Evolutionary conservation across 2,888 invertebrate genomes (phyloP).

Genomic region (Metellina segmentata): DNA sequence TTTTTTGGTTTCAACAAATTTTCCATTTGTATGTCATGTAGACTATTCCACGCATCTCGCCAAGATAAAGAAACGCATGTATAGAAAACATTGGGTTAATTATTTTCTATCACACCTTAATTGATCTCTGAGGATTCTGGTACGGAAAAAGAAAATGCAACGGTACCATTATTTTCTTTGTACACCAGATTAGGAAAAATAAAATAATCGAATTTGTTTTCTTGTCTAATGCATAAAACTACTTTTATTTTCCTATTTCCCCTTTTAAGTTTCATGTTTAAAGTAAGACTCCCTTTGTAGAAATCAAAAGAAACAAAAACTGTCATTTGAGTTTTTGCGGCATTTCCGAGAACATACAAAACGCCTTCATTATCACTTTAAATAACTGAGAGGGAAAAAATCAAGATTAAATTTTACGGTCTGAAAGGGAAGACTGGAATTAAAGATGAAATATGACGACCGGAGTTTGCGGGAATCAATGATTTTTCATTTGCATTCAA

Average conservation of each 20-base stretch:
- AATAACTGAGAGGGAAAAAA: not conserved
- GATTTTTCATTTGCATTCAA: constrained; percentile 41
- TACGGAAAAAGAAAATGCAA: not conserved
- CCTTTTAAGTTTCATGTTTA: constrained; percentile 28
- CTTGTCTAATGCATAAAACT: constrained; percentile 13
- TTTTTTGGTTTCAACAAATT: not conserved
- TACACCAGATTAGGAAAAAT: constrained; percentile 18
- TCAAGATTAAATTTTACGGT: constrained; percentile 21
- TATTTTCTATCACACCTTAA: not conserved
- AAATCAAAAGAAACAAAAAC: constrained; percentile 15
- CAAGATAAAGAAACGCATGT: not conserved
- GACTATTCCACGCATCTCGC: not conserved
- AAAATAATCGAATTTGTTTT: constrained; percentile 33
- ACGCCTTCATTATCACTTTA: constrained; percentile 18
- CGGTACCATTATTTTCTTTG: not conserved
- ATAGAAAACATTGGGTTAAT: not conserved
- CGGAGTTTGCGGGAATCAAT: constrained; percentile 14
- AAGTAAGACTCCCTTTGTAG: not conserved
- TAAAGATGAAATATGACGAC: constrained; percentile 35
- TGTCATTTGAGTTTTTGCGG: constrained; percentile 10
- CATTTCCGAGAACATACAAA: not conserved
- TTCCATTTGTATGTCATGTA: not conserved
- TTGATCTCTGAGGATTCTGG: not conserved
- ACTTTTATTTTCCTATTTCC: constrained; percentile 15
- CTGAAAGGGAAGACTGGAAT: constrained; percentile 28